Evolutionary conservation across 2,113 vertebrate species (phyloP), one percentile per base, ranked within the genome.

Genomic region (Kryptolebias marmoratus): DNA sequence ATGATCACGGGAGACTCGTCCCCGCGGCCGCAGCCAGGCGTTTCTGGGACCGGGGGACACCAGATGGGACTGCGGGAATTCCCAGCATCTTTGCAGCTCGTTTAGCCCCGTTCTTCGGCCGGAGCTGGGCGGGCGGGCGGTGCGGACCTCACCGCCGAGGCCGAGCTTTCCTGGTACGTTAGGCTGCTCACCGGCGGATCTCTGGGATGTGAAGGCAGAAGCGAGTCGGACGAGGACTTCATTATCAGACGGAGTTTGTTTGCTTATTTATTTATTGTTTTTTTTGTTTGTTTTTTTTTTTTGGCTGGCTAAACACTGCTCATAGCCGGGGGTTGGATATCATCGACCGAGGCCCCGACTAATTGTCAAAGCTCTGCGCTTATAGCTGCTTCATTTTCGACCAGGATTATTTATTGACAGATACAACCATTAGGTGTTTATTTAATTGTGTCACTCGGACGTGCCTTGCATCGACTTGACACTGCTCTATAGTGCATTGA

Each of bases 1-100:
- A 77, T 84, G 88, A 75, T 89, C 86, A 86, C 89, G 79, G 80
- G 86, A 83, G 86, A 81, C 57, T 79, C 72, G 64, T 82, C 77
- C 83, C 60, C 68, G n/a, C 78, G 58, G 80, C 66, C 81, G 54
- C 84, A 68, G 72, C 68, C 77, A 50, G 65, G 71, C 75, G 68
- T 77, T 85, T 86, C 78, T 83, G 68, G 83, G 75, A 75, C 55
- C 79, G 74, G 75, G 83, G 77, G 81, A 86, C 49, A 89, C 79
- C 86, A 77, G 82, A 85, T 81, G 76, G 79, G 87, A 88, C 81
- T 82, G 75, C 71, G 82, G 86, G 87, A 86, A 90, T 87, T 84
- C 71, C 74, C 83, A 87, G 68, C 89, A 87, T 90, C 89, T 83
- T 73, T 50, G 53, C 59, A 79, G 73, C 81, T 80, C 83, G 11